Percentiles rank a stretch among this genome's conserved stretches.
Evolutionary conservation across 30 jellyfish, hydroid and myxozoan species (phyloP).

Genomic region (Aurelia sp.): DNA sequence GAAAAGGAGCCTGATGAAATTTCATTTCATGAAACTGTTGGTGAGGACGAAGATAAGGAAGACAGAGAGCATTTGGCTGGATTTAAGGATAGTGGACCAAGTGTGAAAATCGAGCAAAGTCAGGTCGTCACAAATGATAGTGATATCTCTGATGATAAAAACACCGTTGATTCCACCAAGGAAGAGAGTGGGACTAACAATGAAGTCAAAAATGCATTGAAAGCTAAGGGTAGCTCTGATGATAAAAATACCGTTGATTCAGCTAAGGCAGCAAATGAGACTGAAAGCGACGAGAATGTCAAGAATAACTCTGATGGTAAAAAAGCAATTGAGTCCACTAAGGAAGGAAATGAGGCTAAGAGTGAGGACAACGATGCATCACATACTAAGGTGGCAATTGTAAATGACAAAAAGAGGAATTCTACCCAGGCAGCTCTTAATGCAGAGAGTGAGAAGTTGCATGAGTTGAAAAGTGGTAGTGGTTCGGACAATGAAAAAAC

Average conservation of each 20-base stretch:
- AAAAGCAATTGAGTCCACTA: background rate
- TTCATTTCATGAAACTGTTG: constrained; percentile 19
- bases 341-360: background rate
- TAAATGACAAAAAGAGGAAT: background rate
- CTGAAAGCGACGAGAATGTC: background rate
- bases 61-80: background rate
- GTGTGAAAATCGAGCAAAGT: background rate
- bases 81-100: background rate
- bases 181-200: background rate
- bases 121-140: constrained; percentile 27
- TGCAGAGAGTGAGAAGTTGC: too few relatives aligned
- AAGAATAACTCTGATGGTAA: background rate
- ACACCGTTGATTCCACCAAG: background rate
- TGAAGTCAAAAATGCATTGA: background rate
- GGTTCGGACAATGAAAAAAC: too few relatives aligned
- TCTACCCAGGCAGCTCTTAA: background rate
- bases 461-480: too few relatives aligned
- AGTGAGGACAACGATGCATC: background rate
- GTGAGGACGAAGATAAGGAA: background rate
- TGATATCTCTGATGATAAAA: background rate
- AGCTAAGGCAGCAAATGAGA: background rate
- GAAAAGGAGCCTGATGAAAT: constrained; percentile 46
- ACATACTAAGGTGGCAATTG: too few relatives aligned
- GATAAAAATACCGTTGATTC: background rate
- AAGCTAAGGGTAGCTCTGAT: background rate